Percentiles rank a stretch among this genome's conserved stretches.
Evolutionary conservation across 1,140 invertebrate genomes (phyloP).

Genomic region (Drosophila rhopaloa): DNA sequence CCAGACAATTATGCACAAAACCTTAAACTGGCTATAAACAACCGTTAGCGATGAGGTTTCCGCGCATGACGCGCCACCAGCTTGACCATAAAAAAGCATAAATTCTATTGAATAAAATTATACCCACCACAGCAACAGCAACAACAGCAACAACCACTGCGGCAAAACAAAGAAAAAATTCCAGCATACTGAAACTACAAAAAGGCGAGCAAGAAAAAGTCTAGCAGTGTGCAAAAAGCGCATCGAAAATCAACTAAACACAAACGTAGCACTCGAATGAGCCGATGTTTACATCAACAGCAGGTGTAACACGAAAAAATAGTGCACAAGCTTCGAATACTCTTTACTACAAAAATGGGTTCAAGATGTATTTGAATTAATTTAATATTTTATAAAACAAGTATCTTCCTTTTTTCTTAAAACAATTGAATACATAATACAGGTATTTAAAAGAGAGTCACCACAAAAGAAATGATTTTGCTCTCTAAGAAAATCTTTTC

Average conservation of each 20-base stretch:
- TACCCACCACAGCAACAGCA: slow-evolving; percentile 14
- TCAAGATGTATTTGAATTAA: no score
- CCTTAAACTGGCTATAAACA: slow-evolving; percentile 54
- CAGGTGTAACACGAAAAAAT: neutral
- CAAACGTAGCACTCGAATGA: slow-evolving; percentile 13
- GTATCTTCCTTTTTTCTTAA: no score
- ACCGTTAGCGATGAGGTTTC: slow-evolving; percentile 51
- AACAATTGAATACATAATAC: no score
- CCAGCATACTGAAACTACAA: slow-evolving; percentile 17
- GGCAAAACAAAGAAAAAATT: slow-evolving; percentile 16
- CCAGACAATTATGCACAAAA: slow-evolving; percentile 47
- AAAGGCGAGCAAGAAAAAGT: slow-evolving; percentile 46
- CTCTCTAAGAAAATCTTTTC: no score
- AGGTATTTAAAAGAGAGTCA: no score
- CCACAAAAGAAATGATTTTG: no score
- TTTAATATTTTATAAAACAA: no score
- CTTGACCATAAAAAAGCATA: slow-evolving; percentile 66
- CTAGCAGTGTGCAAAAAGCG: slow-evolving; percentile 73
- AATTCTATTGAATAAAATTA: slow-evolving; percentile 71
- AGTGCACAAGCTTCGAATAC: neutral
- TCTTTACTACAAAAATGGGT: neutral
- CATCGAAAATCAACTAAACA: slow-evolving; percentile 51
- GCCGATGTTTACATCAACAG: slow-evolving; percentile 29
- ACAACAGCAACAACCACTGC: neutral
- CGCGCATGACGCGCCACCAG: slow-evolving; percentile 55